Percentiles rank a stretch among this genome's conserved stretches.
Evolutionary conservation across 2,113 vertebrate genomes (phyloP).

Genomic region (Aix galericulata): DNA sequence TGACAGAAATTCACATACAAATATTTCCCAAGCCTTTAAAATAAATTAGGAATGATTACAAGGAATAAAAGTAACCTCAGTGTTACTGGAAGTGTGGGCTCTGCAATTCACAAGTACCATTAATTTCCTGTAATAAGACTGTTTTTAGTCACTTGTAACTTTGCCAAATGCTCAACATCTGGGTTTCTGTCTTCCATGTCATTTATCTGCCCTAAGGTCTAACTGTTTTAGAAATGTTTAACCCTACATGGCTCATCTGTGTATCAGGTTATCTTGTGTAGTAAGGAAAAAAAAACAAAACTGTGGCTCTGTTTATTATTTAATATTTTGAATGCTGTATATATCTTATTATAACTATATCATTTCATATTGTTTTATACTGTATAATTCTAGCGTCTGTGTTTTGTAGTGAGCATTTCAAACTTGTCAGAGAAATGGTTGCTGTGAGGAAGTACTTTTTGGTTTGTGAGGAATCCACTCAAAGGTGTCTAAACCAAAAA

Average conservation of each 20-base stretch:
- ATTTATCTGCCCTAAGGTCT: not conserved
- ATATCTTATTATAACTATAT: not conserved
- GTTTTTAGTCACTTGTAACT: not conserved
- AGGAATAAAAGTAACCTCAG: not conserved
- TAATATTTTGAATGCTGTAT: not conserved
- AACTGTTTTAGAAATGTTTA: not conserved
- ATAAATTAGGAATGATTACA: not conserved
- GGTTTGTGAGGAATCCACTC: not conserved
- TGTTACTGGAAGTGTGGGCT: conserved; percentile 14
- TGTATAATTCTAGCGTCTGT: not conserved
- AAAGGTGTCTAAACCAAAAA: not conserved
- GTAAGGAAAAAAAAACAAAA: not conserved
- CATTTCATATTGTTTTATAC: not conserved
- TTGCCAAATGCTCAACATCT: not conserved
- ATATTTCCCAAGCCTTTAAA: conserved; percentile 26
- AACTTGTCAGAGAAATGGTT: not conserved
- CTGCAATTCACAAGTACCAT: not conserved
- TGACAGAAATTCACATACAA: not conserved
- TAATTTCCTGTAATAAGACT: not conserved
- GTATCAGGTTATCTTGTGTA: not conserved
- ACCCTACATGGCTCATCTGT: not conserved
- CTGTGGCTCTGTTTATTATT: not conserved
- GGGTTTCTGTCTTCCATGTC: not conserved
- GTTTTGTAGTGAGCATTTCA: not conserved
- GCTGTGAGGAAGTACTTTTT: not conserved